These are phyloP conservation scores for Polydrusus cervinus DNA, from an alignment of 2,888 invertebrate species.

Conservation along the genomic window DNA sequence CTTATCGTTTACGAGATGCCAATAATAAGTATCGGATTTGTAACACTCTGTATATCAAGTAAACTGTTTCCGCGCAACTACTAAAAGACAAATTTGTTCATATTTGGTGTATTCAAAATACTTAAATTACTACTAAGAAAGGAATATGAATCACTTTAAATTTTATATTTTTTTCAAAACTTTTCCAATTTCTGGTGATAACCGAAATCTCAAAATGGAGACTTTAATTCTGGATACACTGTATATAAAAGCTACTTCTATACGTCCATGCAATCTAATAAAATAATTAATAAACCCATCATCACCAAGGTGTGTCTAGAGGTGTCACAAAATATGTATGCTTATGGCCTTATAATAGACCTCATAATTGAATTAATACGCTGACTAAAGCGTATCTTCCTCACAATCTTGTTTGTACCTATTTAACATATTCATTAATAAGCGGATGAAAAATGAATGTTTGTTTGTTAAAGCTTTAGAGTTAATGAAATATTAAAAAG, in stretches of 20 bases:
- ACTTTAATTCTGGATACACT: no score
- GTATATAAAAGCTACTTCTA: neutral
- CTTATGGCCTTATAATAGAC: slow-evolving; percentile 48
- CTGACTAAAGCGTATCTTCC: slow-evolving; percentile 40
- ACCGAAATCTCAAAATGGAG: no score
- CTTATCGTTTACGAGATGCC: no score
- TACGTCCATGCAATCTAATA: neutral
- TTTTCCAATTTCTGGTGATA: no score
- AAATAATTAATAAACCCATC: slow-evolving; percentile 53
- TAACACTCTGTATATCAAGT: no score
- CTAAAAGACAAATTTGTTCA: no score
- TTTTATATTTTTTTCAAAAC: no score
- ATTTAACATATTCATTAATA: slow-evolving; percentile 49
- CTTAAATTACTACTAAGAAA: no score
- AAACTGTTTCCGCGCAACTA: no score
- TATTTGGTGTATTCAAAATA: no score
- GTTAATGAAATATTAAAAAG: slow-evolving; percentile 28
- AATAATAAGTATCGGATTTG: no score
- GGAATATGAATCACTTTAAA: no score
- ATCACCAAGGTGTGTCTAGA: slow-evolving; percentile 41
- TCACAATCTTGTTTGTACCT: slow-evolving; percentile 47
- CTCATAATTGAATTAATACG: slow-evolving; percentile 52
- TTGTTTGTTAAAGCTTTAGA: slow-evolving; percentile 6
- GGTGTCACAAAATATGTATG: slow-evolving; percentile 41
- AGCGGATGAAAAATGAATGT: slow-evolving; percentile 39